Conservation (phyloP, 2,113 vertebrate genomes). For the Excalfactoria chinensis region DNA sequence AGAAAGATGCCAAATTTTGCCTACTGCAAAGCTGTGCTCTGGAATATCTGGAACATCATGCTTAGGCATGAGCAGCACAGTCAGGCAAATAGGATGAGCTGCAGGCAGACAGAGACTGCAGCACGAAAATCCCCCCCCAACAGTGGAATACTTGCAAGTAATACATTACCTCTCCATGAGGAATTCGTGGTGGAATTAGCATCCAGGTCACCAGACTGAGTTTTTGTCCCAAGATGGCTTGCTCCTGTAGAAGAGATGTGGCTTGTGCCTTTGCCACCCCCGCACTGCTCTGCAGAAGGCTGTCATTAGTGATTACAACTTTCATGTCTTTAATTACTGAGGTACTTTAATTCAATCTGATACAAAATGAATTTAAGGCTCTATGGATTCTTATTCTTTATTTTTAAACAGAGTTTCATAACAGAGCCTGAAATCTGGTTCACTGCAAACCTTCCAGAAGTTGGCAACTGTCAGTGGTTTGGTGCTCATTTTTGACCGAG, state of each 20-base stretch:
- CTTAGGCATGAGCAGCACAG: not conserved
- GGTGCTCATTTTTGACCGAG: not conserved
- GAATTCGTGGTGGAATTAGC: conserved; percentile 21
- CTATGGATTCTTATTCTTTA: not conserved
- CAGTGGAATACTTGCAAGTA: conserved; percentile 19
- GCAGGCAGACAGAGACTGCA: accelerated
- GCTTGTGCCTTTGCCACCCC: not conserved
- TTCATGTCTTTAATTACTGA: conserved; percentile 41
- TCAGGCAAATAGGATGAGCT: not conserved
- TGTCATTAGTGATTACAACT: conserved; percentile 43
- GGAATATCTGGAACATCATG: not conserved
- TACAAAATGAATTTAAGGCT: conserved; percentile 18
- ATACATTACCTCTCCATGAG: not conserved
- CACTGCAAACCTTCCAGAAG: not conserved
- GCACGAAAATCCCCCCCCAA: not conserved
- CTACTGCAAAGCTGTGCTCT: not conserved
- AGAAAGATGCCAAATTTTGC: not conserved
- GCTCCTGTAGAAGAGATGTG: not conserved
- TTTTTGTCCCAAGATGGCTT: not conserved
- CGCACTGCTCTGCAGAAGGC: not conserved
- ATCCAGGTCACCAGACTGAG: conserved; percentile 37
- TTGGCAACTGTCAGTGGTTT: not conserved
- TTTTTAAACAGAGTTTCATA: not conserved
- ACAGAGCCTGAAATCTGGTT: not conserved
- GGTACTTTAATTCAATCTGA: conserved; percentile 30